These are phyloP conservation scores for Pelusios castaneus DNA, from an alignment of 2,113 vertebrate genomes.

Conservation along the genomic window DNA sequence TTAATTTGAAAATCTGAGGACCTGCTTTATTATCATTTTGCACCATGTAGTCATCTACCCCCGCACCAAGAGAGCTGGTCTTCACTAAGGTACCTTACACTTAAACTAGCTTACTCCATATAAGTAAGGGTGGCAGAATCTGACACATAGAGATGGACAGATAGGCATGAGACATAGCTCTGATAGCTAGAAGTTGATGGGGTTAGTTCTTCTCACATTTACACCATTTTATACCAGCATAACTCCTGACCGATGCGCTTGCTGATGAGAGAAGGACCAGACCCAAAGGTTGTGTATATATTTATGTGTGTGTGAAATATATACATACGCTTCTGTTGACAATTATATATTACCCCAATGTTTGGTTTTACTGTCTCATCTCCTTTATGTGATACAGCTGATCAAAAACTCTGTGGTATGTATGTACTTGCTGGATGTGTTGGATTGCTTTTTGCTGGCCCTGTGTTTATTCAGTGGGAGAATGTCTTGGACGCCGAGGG, in stretches of 20 bases:
- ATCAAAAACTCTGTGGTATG: background rate
- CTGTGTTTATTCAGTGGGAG: background rate
- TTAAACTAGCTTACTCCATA: background rate
- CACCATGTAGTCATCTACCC: background rate
- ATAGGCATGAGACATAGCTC: background rate
- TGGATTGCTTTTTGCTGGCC: background rate
- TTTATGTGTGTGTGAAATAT: background rate
- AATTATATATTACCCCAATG: background rate
- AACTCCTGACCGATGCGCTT: background rate
- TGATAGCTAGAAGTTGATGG: fast-evolving
- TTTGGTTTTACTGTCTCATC: background rate
- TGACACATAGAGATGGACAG: background rate
- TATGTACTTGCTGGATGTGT: fast-evolving
- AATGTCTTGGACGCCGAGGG: background rate
- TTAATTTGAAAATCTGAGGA: background rate
- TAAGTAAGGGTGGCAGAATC: background rate
- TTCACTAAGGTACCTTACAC: background rate
- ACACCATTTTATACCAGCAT: background rate
- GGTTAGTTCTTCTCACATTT: background rate
- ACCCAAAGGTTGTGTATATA: background rate
- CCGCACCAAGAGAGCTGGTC: background rate
- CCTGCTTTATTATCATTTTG: background rate
- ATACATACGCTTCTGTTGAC: background rate
- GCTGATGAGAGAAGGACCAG: fast-evolving
- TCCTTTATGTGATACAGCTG: background rate